A percentile compares a stretch with the other conserved stretches of the same genome.
Evolutionary conservation across 2,113 vertebrate genomes (phyloP).

Genomic region (Coregonus clupeaformis): DNA sequence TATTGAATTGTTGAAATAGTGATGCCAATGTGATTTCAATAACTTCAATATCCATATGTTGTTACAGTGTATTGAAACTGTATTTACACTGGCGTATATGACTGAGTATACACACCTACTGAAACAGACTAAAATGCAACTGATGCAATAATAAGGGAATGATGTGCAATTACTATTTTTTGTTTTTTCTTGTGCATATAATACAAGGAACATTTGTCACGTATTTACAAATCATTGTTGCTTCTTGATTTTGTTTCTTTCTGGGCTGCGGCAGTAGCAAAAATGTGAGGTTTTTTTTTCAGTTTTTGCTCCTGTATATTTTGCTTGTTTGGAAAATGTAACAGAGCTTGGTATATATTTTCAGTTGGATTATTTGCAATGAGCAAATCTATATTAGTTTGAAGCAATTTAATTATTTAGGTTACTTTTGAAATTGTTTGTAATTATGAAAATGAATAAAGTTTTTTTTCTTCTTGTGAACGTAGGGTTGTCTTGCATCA

Average conservation of each 20-base stretch:
- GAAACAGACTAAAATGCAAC: constrained; percentile 56
- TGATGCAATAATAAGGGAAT: constrained; percentile 74
- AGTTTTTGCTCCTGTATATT: constrained; percentile 59
- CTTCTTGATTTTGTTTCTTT: constrained; percentile 23
- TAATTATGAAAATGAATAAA: constrained; percentile 71
- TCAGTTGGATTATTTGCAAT: constrained; percentile 67
- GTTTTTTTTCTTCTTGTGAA: constrained; percentile 67
- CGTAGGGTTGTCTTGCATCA: constrained; percentile 12
- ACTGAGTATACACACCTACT: constrained; percentile 49
- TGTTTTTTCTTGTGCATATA: constrained; percentile 53
- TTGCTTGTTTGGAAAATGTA: constrained; percentile 59
- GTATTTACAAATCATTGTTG: neutral
- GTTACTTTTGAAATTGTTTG: constrained; percentile 70
- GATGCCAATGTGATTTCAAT: constrained; percentile 60
- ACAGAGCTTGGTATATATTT: constrained; percentile 66
- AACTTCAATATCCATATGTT: constrained; percentile 63
- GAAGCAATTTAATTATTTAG: constrained; percentile 63
- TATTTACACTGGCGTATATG: constrained; percentile 67
- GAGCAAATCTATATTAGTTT: constrained; percentile 76
- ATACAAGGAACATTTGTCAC: constrained; percentile 39
- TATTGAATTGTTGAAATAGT: constrained; percentile 38
- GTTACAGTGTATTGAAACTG: constrained; percentile 60
- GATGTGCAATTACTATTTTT: constrained; percentile 71
- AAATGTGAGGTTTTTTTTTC: constrained; percentile 32
- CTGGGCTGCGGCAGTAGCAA: constrained; percentile 40